Base-by-base conservation (phyloP, 2,797 vertebrate genomes). In the Danio jaintianensis region DNA sequence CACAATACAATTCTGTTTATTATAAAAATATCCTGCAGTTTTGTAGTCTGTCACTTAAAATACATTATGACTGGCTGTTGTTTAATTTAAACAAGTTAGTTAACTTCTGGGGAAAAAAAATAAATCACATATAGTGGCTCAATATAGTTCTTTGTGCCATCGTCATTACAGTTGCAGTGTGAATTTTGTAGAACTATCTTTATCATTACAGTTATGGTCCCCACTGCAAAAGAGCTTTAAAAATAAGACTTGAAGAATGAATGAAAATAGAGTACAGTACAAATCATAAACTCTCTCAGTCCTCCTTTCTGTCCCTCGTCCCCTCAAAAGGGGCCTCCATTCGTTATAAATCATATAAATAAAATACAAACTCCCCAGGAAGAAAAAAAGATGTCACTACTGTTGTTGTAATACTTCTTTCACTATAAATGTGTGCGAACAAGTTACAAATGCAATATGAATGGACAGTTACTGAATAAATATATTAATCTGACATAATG, bases 271-370 rank as follows among this genome's bases (percentile, higher is more conserved):
- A 20, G 15, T 56, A 7, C 20, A 15, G 16, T 10, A 6, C 13
- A 36, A 50, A 48, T 47, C 13, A 20, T 66, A 1, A 45, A 45
- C 36, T 53, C 6, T 8, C 15, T n/a, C n/a, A n/a, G 16, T 40
- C 3, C 10, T 7, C 9, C 5, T 38, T 52, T 53, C 38, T 70
- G 11, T 53, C 50, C 36, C 4, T 5, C 50, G 38, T 7, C 4
- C 38, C 36, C 12, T 40, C 7, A 29, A 12, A 36, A 42, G 20
- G 20, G 42, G 47, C 16, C 38, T 45, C 29, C n/a, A 69, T 72
- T 71, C 45, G 71, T 66, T 80, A 61, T 42, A 59, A 36, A 36
- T 11, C 47, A 18, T n/a, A n/a, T n/a, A n/a, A n/a, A n/a, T n/a
- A n/a, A n/a, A n/a, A n/a, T n/a, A n/a, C n/a, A n/a, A n/a, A 6